Conservation (phyloP, 2,113 vertebrate species). For the Urocolius indicus region DNA sequence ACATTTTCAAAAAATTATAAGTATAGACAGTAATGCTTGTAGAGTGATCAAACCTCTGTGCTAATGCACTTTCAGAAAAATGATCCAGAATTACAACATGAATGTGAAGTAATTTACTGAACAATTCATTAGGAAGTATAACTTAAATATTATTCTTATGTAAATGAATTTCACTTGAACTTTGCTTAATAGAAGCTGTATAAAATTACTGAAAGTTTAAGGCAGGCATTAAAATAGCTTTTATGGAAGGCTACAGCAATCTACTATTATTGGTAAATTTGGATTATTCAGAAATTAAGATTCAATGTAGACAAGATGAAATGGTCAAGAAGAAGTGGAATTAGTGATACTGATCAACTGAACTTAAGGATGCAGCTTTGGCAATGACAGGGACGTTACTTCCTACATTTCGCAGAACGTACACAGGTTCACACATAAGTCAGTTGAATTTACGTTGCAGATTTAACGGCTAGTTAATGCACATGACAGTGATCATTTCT, state of each 20-base stretch:
- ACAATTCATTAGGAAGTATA: slow-evolving; percentile 21
- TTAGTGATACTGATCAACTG: background rate
- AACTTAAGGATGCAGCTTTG: background rate
- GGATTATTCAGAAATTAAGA: slow-evolving; percentile 45
- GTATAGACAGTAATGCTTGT: background rate
- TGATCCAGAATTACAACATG: background rate
- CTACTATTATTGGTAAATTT: slow-evolving; percentile 33
- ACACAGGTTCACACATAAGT: background rate
- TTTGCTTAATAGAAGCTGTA: background rate
- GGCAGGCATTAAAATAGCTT: background rate
- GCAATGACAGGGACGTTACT: background rate
- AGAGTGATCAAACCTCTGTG: background rate
- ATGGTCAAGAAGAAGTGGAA: background rate
- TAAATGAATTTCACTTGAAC: background rate
- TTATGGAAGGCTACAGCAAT: background rate
- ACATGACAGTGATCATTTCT: background rate
- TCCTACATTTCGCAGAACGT: background rate
- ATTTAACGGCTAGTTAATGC: background rate
- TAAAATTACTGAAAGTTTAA: background rate
- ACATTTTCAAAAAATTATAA: slow-evolving; percentile 6
- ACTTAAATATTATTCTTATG: background rate
- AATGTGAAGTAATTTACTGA: background rate
- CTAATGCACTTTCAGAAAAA: background rate
- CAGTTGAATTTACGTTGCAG: background rate
- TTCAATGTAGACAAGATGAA: background rate